A percentile compares a stretch with the other conserved stretches of the same genome.
phyloP scores from a whole-genome alignment of 2,113 vertebrate species.

The Corvus moneduloides region DNA sequence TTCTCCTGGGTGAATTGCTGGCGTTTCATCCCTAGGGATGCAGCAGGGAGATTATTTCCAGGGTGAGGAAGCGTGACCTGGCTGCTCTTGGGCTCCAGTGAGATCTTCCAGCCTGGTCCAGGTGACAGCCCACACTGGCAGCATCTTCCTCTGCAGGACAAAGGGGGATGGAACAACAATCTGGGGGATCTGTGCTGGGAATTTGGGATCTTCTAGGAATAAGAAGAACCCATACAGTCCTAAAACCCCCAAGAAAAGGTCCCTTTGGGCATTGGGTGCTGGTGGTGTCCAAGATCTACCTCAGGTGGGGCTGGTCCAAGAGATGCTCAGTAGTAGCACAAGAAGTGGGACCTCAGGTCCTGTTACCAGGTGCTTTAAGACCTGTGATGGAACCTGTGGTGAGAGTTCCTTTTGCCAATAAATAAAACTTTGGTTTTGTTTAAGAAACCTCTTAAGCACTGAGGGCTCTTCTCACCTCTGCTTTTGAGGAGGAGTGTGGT shows the following conservation, averaged over 20 bases:
- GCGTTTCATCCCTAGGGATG: fast-evolving
- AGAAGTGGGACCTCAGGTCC: neutral
- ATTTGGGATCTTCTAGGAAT: neutral
- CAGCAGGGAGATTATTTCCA: neutral
- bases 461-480: neutral
- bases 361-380: neutral
- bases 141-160: neutral
- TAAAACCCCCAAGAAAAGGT: neutral
- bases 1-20: fast-evolving
- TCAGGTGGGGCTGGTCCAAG: neutral
- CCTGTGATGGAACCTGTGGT: neutral
- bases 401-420: no score
- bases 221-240: neutral
- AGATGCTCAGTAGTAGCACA: neutral
- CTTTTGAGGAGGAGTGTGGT: neutral
- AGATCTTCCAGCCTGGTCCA: neutral
- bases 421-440: neutral
- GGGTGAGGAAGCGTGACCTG: neutral
- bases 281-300: neutral
- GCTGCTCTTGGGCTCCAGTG: neutral
- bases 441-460: neutral
- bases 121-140: neutral
- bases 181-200: neutral
- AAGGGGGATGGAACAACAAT: neutral
- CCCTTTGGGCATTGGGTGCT: neutral